A percentile compares a stretch with the other conserved stretches of the same genome.
phyloP scores from a whole-genome alignment of 2,797 vertebrate genomes.

The Coendou prehensilis region DNA sequence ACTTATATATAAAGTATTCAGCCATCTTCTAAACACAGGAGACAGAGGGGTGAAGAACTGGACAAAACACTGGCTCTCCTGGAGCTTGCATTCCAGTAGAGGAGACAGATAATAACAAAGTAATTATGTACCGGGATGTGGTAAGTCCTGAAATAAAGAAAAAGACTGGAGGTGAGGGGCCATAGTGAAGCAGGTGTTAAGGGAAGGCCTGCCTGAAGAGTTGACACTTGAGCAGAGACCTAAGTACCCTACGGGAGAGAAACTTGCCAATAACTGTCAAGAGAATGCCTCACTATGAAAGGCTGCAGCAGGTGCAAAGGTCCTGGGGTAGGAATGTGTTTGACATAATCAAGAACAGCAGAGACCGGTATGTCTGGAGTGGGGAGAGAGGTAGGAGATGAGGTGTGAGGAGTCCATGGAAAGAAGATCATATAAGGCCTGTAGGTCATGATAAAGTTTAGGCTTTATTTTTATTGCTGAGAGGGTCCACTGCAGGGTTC shows the following conservation, averaged over 20 bases:
- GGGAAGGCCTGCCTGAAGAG: background rate
- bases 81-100: background rate
- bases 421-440: background rate
- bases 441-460: background rate
- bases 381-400: background rate
- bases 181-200: background rate
- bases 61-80: background rate
- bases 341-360: accelerated
- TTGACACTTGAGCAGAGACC: background rate
- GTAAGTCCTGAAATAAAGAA: background rate
- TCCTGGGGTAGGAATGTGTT: background rate
- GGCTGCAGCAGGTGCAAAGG: background rate
- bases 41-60: background rate
- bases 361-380: background rate
- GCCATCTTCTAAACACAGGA: background rate
- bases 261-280: background rate
- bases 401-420: background rate
- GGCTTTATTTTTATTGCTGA: background rate
- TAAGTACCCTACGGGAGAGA: background rate
- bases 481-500: background rate
- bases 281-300: background rate
- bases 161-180: background rate
- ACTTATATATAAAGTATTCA: background rate
- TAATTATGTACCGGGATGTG: background rate
- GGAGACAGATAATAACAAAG: background rate